Evolutionary conservation across 2,888 invertebrate genomes (phyloP), one percentile per base, ranked within the genome.

Genomic region (Conchocele bisecta): DNA sequence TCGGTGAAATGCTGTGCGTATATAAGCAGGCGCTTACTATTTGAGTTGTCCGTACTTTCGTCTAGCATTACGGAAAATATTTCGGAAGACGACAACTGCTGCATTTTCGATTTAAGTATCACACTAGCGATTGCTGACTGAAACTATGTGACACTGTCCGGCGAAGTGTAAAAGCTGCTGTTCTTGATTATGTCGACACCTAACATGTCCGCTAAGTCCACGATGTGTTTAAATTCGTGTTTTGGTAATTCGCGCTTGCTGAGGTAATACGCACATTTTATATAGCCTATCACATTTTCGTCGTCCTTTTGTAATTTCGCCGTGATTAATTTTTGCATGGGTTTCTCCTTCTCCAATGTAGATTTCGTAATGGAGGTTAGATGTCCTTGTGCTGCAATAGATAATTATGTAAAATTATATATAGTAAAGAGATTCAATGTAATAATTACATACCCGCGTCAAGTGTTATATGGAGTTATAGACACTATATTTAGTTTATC

Each of bases 41-140:
- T 73, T 2, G 17, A 59, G 6, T 24, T 61, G 50, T 67, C 73
- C 4, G 67, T 68, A 17, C 67, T 73, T 29, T 63, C 67, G 50
- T 73, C 63, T 4, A 67, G 17, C 35, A 33, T 13, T 1, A 61
- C 1, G 9, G 42, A 39, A 42, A 20, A 63, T 1, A 41, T 37
- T 3, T 20, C 53, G 22, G 63, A 31, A 4, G 44, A 1, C 7
- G 51, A 20, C 13, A 65, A 54, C n/a, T 53, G 22, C 11, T 20
- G 7, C 6, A 50, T 7, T 22, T 31, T 46, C 15, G 53, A 58
- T 24, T 58, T 53, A 20, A 61, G 7, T 13, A 63, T 58, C 4
- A 67, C 53, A 17, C 48, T 29, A 24, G 39, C 26, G 22, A 58
- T 57, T 15, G 48, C 54, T 24, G 31, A 20, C 13, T 73, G 73